A percentile compares a stretch with the other conserved stretches of the same genome.
Evolutionary conservation across 2,113 vertebrate species (phyloP).

Genomic region (Dasyornis broadbenti): DNA sequence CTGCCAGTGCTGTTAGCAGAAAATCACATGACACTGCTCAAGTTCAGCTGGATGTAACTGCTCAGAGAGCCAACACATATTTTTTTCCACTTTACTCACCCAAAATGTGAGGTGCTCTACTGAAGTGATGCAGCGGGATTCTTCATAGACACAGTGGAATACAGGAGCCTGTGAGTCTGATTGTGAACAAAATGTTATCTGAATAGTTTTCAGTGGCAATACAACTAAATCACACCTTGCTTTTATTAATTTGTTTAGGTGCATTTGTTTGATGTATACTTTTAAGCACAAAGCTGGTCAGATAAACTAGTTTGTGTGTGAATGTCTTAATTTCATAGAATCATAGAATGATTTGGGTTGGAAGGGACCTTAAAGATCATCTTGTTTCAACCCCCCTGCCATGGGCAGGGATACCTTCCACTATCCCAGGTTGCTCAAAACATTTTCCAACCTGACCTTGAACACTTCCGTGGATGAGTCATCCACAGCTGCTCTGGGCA

Average conservation of each 20-base stretch:
- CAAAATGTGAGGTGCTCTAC: not conserved
- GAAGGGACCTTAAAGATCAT: not conserved
- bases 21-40: fast-evolving
- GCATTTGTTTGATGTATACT: not conserved
- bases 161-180: not conserved
- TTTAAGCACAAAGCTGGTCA: not conserved
- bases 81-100: not conserved
- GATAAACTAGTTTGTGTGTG: not conserved
- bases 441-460: too few species aligned
- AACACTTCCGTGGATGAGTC: not conserved
- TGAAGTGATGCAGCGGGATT: not conserved
- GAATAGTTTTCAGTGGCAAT: not conserved
- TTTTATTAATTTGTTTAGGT: not conserved
- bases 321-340: not conserved
- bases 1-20: not conserved
- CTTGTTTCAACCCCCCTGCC: fast-evolving
- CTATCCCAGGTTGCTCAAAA: not conserved
- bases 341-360: not conserved
- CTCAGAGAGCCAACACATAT: fast-evolving
- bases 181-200: not conserved
- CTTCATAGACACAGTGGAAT: fast-evolving
- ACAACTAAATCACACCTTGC: fast-evolving
- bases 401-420: fast-evolving
- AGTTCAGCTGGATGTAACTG: not conserved
- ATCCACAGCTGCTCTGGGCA: not conserved